Conservation (phyloP, 2,113 vertebrate genomes). For the Thunnus maccoyii region DNA sequence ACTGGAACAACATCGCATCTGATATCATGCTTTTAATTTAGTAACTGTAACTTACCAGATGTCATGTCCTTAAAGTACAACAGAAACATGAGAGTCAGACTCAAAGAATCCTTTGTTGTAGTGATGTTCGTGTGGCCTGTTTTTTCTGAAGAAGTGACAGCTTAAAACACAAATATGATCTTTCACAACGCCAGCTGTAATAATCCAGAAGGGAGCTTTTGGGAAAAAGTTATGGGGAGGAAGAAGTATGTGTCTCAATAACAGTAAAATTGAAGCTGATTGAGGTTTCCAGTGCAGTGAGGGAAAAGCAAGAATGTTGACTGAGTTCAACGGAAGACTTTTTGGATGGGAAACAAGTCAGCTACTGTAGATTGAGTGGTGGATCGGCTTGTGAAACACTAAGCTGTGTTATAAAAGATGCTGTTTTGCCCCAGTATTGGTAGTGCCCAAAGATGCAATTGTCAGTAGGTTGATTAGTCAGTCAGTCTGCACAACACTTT, state of each 20-base stretch:
- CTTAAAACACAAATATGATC: background rate
- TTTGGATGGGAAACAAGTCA: background rate
- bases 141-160: constrained; percentile 13
- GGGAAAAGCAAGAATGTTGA: background rate
- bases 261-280: background rate
- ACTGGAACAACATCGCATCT: background rate
- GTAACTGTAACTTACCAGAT: constrained; percentile 22
- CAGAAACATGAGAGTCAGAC: constrained; percentile 29
- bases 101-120: constrained; percentile 53
- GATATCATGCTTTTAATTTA: constrained; percentile 35
- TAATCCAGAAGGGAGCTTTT: background rate
- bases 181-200: constrained; percentile 23
- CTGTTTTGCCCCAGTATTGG: background rate
- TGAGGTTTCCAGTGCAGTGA: background rate
- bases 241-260: constrained; percentile 9
- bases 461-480: background rate
- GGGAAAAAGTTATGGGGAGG: constrained; percentile 4
- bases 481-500: background rate
- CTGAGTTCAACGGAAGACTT: background rate
- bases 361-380: background rate
- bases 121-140: background rate
- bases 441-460: background rate
- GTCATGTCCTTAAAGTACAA: constrained; percentile 10
- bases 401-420: background rate
- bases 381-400: background rate